A percentile compares a stretch with the other conserved stretches of the same genome.
Evolutionary conservation across 2,797 vertebrate species (phyloP).

Genomic region (Valencia hispanica): DNA sequence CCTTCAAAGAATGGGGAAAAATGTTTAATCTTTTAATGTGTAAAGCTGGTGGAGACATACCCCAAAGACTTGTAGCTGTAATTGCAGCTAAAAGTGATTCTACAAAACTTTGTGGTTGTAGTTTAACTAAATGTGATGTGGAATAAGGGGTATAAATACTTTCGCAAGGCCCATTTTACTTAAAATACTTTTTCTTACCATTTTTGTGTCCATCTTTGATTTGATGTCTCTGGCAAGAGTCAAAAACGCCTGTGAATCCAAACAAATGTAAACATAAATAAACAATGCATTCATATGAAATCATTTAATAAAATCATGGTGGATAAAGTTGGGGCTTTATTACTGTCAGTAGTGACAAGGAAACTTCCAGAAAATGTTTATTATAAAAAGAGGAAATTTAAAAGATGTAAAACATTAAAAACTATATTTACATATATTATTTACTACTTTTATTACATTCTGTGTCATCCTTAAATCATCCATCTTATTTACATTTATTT

Average conservation of each 20-base stretch:
- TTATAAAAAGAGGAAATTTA: background rate
- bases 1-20: too few relatives aligned
- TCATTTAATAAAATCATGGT: background rate
- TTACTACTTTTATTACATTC: background rate
- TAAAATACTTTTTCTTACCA: constrained; percentile 82
- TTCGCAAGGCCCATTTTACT: background rate
- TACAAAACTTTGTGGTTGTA: background rate
- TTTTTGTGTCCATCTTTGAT: constrained; percentile 98
- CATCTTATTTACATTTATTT: background rate
- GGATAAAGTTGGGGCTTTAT: background rate
- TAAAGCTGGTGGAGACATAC: too few relatives aligned
- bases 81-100: too few relatives aligned
- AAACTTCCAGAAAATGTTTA: background rate
- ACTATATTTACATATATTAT: background rate
- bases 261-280: constrained; percentile 5
- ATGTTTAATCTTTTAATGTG: too few relatives aligned
- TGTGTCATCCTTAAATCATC: background rate
- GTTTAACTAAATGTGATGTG: background rate
- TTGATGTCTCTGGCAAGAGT: constrained; percentile 98
- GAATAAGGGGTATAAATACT: too few relatives aligned
- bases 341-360: background rate
- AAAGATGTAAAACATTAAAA: background rate
- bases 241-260: constrained; percentile 88
- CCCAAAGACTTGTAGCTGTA: too few relatives aligned
- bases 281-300: background rate